phyloP scores from a whole-genome alignment of 2,113 vertebrate species.

The Protobothrops mucrosquamatus region DNA sequence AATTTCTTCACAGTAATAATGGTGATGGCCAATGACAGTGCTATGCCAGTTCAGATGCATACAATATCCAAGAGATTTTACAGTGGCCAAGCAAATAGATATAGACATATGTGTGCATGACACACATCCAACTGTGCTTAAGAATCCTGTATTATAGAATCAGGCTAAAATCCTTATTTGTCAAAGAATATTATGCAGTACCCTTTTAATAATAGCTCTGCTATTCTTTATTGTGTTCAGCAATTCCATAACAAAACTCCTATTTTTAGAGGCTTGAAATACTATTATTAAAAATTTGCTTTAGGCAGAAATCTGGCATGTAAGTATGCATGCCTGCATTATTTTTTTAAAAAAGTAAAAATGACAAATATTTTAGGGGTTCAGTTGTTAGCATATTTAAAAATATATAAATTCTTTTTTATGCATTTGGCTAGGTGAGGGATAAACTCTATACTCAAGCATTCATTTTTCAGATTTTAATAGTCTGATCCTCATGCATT shows the following conservation, averaged over 20 bases:
- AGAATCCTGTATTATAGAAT: background rate
- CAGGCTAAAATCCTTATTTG: conserved; percentile 41
- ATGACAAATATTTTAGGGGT: conserved; percentile 21
- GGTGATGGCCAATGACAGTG: background rate
- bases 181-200: conserved; percentile 23
- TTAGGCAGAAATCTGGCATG: conserved; percentile 59
- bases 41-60: background rate
- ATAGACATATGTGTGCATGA: background rate
- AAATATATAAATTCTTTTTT: conserved; percentile 44
- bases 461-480: background rate
- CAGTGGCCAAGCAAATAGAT: background rate
- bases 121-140: background rate
- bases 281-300: conserved; percentile 54
- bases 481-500: background rate
- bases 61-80: background rate
- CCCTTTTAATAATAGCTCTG: conserved; percentile 52
- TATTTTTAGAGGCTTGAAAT: conserved; percentile 66
- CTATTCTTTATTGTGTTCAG: conserved; percentile 56
- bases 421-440: conserved; percentile 29
- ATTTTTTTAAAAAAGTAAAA: background rate
- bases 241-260: conserved; percentile 44
- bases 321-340: conserved; percentile 41
- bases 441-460: background rate
- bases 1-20: background rate
- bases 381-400: conserved; percentile 43